Conservation (phyloP, 2,113 vertebrate species). For the Sylvia atricapilla region DNA sequence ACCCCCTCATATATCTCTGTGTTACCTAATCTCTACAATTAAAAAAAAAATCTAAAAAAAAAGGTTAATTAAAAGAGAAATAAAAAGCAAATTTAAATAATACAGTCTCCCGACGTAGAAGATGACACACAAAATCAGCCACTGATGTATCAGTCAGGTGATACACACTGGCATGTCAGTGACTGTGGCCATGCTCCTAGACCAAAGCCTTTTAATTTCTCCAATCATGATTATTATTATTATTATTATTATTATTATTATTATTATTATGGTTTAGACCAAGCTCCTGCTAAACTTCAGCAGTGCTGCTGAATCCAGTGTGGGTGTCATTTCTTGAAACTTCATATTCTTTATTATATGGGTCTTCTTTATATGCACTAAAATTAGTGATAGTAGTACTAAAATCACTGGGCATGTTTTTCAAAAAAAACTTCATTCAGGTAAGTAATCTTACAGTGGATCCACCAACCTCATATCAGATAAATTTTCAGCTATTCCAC, state of each 20-base stretch:
- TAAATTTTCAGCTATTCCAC: not conserved
- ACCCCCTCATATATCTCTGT: not conserved
- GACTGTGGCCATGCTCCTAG: not conserved
- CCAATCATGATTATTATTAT: not conserved
- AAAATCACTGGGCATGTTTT: not conserved
- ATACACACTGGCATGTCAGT: not conserved
- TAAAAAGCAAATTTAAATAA: not conserved
- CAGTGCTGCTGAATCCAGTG: accelerated
- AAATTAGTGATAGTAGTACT: not conserved
- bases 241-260: too few relatives aligned
- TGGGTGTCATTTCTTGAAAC: not conserved
- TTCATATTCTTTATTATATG: not conserved
- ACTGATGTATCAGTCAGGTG: not conserved
- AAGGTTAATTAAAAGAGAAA: not conserved
- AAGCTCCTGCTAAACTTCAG: not conserved
- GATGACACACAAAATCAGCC: not conserved
- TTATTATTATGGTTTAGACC: not conserved
- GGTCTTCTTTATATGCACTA: not conserved
- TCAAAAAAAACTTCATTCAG: not conserved
- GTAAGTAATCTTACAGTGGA: not conserved
- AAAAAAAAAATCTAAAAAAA: not conserved
- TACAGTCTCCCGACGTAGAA: not conserved
- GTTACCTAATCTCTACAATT: not conserved
- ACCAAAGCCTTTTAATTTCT: not conserved
- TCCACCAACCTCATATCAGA: not conserved